These are phyloP conservation scores for Trichonephila clavipes DNA, from an alignment of 1,140 invertebrate genomes.

Conservation along the genomic window DNA sequence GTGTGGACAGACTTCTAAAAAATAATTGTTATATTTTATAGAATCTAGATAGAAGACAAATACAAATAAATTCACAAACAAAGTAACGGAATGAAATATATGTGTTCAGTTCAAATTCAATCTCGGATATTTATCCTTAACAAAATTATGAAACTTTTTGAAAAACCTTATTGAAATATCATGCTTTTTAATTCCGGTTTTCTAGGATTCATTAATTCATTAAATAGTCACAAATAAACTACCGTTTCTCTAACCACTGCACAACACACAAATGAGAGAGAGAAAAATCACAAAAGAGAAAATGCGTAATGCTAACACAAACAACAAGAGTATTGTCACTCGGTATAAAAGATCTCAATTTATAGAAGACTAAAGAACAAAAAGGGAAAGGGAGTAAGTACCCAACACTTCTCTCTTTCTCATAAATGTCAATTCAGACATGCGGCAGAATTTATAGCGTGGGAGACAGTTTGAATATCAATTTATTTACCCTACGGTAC, in stretches of 20 bases:
- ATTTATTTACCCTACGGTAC: conserved; percentile 2
- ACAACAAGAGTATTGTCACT: neutral
- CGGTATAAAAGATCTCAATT: neutral
- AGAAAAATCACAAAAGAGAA: neutral
- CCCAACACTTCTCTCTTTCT: neutral
- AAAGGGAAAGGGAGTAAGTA: neutral
- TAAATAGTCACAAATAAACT: neutral
- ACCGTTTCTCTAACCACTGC: neutral
- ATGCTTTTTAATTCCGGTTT: neutral
- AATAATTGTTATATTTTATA: no score
- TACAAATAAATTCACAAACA: no score
- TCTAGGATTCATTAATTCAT: neutral
- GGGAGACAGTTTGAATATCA: conserved; percentile 18
- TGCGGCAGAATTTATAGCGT: conserved; percentile 6
- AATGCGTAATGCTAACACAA: neutral
- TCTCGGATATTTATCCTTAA: no score
- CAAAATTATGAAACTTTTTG: no score
- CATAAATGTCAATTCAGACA: conserved; percentile 4
- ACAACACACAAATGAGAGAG: no score
- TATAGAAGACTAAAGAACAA: neutral
- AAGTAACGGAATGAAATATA: no score
- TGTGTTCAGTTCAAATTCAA: no score
- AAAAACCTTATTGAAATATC: no score
- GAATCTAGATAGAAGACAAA: no score
- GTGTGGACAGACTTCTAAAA: no score